Conservation (phyloP, 1,140 invertebrate species). For the Drosophila dunni region DNA sequence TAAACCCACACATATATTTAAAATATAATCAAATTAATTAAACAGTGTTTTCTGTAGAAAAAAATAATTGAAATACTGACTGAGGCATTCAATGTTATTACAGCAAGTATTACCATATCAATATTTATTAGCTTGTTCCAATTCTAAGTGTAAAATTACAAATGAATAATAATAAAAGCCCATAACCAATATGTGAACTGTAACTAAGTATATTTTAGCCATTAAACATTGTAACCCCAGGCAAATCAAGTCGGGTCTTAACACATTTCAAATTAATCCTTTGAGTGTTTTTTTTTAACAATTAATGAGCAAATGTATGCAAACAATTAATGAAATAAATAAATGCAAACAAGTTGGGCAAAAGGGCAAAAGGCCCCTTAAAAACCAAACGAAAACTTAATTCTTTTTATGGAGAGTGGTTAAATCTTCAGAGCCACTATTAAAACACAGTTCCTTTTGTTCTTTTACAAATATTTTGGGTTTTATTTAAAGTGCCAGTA, state of each 20-base stretch:
- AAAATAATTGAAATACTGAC: slow-evolving; percentile 60
- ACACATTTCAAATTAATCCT: slow-evolving; percentile 26
- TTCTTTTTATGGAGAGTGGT: too few relatives aligned
- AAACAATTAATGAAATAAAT: slow-evolving; percentile 25
- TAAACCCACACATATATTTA: slow-evolving; percentile 29
- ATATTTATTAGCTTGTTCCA: slow-evolving; percentile 36
- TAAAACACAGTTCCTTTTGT: background rate
- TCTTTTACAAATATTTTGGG: slow-evolving; percentile 77
- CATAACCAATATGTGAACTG: slow-evolving; percentile 39
- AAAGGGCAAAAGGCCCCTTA: slow-evolving; percentile 45
- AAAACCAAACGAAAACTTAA: slow-evolving; percentile 23
- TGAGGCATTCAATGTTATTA: slow-evolving; percentile 80
- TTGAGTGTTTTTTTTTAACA: slow-evolving; percentile 39
- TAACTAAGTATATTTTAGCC: slow-evolving; percentile 1
- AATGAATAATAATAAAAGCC: slow-evolving; percentile 20
- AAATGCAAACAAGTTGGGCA: slow-evolving; percentile 44
- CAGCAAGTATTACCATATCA: slow-evolving; percentile 54
- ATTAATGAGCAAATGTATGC: slow-evolving; percentile 27
- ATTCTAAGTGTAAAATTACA: slow-evolving; percentile 47
- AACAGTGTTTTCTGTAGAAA: slow-evolving; percentile 51
- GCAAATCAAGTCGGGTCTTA: slow-evolving; percentile 53
- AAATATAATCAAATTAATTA: slow-evolving; percentile 32
- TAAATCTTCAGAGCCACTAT: background rate
- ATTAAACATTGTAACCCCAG: slow-evolving; percentile 23
- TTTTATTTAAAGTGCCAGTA: slow-evolving; percentile 84